A percentile compares a stretch with the other conserved stretches of the same genome.
phyloP scores from a whole-genome alignment of 35 echinoderm and acorn worm genomes.

The Heliocidaris erythrogramma region DNA sequence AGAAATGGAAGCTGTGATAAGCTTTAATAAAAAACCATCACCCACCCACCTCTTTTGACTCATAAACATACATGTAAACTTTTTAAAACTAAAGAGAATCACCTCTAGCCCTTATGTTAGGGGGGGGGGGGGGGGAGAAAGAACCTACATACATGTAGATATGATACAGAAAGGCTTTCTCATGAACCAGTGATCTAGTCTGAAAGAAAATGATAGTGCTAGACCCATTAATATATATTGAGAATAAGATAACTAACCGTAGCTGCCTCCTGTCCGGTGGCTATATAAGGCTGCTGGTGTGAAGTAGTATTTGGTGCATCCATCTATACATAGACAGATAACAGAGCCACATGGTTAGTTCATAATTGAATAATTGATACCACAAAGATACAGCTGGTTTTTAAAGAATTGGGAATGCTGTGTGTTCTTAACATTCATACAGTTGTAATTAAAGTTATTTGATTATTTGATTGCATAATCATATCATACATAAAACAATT shows the following conservation, averaged over 20 bases:
- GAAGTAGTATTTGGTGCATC: background rate
- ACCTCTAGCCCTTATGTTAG: no score
- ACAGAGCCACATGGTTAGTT: background rate
- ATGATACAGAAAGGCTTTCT: no score
- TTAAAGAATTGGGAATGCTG: background rate
- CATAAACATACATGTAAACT: no score
- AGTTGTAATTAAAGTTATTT: background rate
- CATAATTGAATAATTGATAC: background rate
- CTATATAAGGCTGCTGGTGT: slow-evolving; percentile 38
- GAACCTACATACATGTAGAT: no score
- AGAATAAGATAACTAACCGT: background rate
- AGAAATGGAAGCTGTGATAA: no score
- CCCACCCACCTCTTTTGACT: no score
- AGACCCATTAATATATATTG: no score
- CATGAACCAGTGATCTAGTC: no score
- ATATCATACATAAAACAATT: background rate
- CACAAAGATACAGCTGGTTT: background rate
- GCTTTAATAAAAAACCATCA: no score
- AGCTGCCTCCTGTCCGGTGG: slow-evolving; percentile 36
- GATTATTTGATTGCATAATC: background rate
- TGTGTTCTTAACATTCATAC: background rate
- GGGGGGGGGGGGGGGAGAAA: no score
- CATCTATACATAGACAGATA: background rate
- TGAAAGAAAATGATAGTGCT: no score
- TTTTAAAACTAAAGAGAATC: no score